Conservation (phyloP, 2,888 invertebrate species). For the Drosophila paranaensis region DNA sequence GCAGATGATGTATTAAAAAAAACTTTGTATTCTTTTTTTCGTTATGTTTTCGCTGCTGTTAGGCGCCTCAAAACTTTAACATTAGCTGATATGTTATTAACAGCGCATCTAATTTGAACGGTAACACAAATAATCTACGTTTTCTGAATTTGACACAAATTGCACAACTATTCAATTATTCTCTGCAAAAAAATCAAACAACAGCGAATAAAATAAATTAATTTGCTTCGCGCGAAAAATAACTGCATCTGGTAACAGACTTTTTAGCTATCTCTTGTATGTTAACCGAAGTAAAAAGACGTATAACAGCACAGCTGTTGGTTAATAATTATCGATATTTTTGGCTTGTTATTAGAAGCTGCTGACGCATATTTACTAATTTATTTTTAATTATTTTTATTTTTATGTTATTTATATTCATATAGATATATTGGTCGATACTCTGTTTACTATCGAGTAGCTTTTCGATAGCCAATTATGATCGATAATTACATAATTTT, state of each 20-base stretch:
- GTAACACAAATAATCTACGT: not conserved
- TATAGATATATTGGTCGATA: no score
- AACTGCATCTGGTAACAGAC: not conserved
- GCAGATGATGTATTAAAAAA: conserved; percentile 24
- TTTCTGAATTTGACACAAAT: not conserved
- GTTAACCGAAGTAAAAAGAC: not conserved
- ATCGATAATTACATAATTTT: not conserved
- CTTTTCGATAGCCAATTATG: no score
- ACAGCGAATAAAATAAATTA: not conserved
- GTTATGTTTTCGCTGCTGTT: conserved; percentile 40
- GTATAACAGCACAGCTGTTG: conserved; percentile 21
- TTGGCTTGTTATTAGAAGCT: not conserved
- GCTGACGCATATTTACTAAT: not conserved
- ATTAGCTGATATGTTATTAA: conserved; percentile 29
- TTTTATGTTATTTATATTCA: not conserved
- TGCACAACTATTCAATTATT: not conserved
- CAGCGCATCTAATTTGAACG: conserved; percentile 4
- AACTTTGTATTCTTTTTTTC: conserved; percentile 30
- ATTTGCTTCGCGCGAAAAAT: not conserved
- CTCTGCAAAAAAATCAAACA: not conserved
- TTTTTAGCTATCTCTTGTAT: not conserved
- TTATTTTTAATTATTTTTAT: not conserved
- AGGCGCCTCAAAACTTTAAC: conserved; percentile 28
- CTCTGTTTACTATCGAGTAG: no score
- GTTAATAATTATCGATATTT: conserved; percentile 12